Conservation (phyloP, 2,113 vertebrate genomes). For the Pterophyllum scalare region DNA sequence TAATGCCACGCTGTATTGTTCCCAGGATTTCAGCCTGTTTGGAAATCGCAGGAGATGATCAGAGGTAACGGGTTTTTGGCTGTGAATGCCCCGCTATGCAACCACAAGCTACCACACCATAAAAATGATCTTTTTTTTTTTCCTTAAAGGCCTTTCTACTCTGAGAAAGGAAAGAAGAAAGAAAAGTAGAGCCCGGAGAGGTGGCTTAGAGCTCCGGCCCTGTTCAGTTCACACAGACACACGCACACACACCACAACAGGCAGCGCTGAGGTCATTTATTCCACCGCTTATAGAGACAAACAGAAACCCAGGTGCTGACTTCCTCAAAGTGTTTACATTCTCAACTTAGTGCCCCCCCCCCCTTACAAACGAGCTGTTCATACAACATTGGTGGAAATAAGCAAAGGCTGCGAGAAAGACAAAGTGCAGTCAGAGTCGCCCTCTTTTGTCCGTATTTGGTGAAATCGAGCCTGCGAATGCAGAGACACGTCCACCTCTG, state of each 20-base stretch:
- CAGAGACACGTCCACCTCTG: no score
- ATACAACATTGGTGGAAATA: constrained; percentile 14
- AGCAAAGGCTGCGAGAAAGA: constrained; percentile 28
- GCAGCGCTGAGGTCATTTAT: background rate
- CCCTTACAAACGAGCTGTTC: constrained; percentile 9
- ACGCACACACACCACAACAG: background rate
- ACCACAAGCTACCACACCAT: constrained; percentile 2
- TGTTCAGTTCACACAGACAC: background rate
- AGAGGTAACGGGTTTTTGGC: constrained; percentile 26
- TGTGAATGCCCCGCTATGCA: constrained; percentile 5
- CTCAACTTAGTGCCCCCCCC: constrained; percentile 34
- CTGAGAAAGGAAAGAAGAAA: background rate
- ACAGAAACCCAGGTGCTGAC: constrained; percentile 2
- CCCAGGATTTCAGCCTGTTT: background rate
- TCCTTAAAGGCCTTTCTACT: background rate
- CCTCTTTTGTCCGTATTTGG: constrained; percentile 44
- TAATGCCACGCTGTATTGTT: background rate
- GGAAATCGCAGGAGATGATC: constrained; percentile 1
- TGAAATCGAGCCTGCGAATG: constrained; percentile 11
- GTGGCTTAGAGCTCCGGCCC: background rate
- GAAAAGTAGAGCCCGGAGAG: background rate
- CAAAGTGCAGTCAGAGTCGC: background rate
- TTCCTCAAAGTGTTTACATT: constrained; percentile 39
- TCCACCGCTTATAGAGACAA: background rate
- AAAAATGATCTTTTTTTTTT: background rate